Base-by-base conservation (phyloP, 2,888 invertebrate genomes). In the Malthinus seriepunctatus region DNA sequence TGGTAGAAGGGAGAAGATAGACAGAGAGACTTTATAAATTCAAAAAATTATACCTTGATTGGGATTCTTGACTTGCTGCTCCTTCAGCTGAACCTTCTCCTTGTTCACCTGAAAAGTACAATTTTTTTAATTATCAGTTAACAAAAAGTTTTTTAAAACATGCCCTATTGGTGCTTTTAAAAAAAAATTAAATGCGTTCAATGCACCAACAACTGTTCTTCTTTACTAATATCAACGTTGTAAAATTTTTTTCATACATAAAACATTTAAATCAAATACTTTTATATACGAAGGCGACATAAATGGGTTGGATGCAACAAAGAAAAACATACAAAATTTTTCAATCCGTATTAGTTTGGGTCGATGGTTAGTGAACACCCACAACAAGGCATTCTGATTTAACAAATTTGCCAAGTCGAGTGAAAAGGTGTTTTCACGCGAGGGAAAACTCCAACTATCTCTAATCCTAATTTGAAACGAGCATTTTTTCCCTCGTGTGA, bases 21-120 rank as follows among this genome's bases (percentile, higher is more conserved):
- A n/a, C n/a, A n/a, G n/a, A n/a, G n/a, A n/a, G n/a, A n/a, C n/a
- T n/a, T 23, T 5, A 5, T 23, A 3, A 2, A 23, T 5, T 23
- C 5, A 23, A 23, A 23, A 5, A 23, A 23, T 23, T 23, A 5
- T 23, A 39, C 54, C 59, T 54, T 54, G 56, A 56, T 62, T 64
- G 12, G 66, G 63, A 44, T 62, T 23, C 23, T 23, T 23, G 23
- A 23, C 23, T 23, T 23, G 23, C 23, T 5, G 23, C 23, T 23
- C 23, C 64, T 35, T 65, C 67, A 38, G 67, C 68, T 9, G 67
- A 59, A 9, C 66, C 51, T 67, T 75, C 74, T 33, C 73, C 76
- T 8, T 65, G 66, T 69, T 73, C 75, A 60, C 71, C 76, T 77
- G 73, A 73, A 65, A 63, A 49, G 63, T 54, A 59, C 52, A 34